Percentiles rank a stretch among this genome's conserved stretches.
These are phyloP conservation scores for Platyscapa corneri DNA, from an alignment of 1,140 invertebrate genomes.

Conservation along the genomic window DNA sequence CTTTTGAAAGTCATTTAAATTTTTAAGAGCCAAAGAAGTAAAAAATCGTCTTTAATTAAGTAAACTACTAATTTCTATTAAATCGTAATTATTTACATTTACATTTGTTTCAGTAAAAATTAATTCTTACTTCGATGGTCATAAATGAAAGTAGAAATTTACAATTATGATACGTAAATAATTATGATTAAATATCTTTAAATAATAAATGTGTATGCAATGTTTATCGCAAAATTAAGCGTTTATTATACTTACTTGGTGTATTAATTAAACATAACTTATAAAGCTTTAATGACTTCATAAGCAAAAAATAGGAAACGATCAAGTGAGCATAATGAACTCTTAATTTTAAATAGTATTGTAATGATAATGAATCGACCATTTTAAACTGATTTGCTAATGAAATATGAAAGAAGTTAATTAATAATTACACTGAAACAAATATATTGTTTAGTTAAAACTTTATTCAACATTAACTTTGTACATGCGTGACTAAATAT, in stretches of 20 bases:
- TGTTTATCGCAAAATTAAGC: background rate
- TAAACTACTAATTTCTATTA: background rate
- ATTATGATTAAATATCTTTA: background rate
- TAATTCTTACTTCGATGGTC: background rate
- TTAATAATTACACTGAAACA: slow-evolving; percentile 33
- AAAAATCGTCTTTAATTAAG: no score
- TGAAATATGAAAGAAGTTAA: background rate
- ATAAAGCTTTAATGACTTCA: background rate
- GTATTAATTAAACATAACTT: background rate
- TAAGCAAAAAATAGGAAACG: background rate
- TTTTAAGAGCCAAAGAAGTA: no score
- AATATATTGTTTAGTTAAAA: background rate
- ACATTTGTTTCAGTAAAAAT: background rate
- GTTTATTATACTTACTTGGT: background rate
- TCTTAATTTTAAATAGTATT: no score
- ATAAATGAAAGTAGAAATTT: no score
- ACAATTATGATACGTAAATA: background rate
- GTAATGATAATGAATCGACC: background rate
- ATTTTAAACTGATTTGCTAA: background rate
- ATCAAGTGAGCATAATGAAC: no score
- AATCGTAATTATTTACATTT: background rate
- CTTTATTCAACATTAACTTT: slow-evolving; percentile 33
- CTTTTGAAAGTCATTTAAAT: no score
- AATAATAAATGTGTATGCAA: background rate
- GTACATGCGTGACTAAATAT: slow-evolving; percentile 19